Conservation (phyloP, 2,797 vertebrate species). For the Thamnophis elegans region DNA sequence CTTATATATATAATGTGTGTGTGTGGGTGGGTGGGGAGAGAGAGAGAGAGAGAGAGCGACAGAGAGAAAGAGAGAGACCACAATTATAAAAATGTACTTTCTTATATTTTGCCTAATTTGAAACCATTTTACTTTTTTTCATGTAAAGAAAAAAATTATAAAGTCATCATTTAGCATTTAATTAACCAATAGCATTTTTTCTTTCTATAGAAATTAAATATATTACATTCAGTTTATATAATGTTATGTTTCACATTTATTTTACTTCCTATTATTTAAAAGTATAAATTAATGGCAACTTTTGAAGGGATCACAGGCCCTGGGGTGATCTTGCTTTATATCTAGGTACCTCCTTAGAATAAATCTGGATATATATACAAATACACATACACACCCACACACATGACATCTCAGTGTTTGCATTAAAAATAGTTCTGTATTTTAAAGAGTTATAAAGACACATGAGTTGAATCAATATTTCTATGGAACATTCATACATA, state of each 20-base stretch:
- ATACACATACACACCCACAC: not conserved
- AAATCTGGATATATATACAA: not conserved
- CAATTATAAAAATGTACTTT: not conserved
- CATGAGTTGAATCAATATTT: not conserved
- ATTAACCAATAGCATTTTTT: not conserved
- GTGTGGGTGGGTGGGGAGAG: too few species aligned
- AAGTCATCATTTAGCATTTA: not conserved
- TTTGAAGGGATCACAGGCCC: not conserved
- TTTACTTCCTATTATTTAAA: not conserved
- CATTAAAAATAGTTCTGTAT: not conserved
- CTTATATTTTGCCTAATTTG: not conserved
- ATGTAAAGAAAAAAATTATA: not conserved
- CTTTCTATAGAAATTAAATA: not conserved
- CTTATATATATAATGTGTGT: too few species aligned
- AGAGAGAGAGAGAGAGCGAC: too few species aligned
- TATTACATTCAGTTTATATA: not conserved
- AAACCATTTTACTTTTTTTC: not conserved
- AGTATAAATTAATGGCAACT: not conserved
- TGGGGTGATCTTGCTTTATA: not conserved
- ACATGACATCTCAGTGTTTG: not conserved
- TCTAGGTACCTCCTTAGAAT: not conserved
- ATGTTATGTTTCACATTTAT: not conserved
- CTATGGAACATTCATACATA: slow-evolving; percentile 10
- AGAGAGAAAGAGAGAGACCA: not conserved
- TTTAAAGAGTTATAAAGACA: slow-evolving; percentile 18